These are phyloP conservation scores for Isaurus tuberculatus DNA, from an alignment of 92 coral and sea anemone genomes.

Conservation along the genomic window DNA sequence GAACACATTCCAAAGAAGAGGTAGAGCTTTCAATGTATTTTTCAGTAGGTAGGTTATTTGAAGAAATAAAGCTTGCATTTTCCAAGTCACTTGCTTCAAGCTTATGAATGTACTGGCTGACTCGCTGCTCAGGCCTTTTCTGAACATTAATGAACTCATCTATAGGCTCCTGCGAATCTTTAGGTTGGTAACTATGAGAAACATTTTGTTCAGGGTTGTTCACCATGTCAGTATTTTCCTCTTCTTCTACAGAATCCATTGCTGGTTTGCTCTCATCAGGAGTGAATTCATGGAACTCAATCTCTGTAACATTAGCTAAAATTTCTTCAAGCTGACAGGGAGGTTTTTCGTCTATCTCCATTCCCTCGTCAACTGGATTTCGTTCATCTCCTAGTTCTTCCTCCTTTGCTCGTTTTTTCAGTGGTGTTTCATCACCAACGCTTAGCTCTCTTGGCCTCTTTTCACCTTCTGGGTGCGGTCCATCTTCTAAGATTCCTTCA, in stretches of 20 bases:
- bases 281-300: slow-evolving; percentile 24
- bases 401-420: slow-evolving; percentile 30
- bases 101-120: slow-evolving; percentile 38
- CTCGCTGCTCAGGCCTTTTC: slow-evolving; percentile 21
- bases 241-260: neutral
- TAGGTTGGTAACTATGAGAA: neutral
- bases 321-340: slow-evolving; percentile 16
- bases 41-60: neutral
- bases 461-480: neutral
- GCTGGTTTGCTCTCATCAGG: neutral
- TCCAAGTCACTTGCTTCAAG: slow-evolving; percentile 20
- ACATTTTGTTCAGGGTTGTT: neutral
- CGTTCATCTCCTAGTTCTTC: neutral
- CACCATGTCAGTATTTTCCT: neutral
- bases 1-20: neutral
- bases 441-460: slow-evolving; percentile 21
- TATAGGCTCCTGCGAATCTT: neutral
- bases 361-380: slow-evolving; percentile 19
- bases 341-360: slow-evolving; percentile 9
- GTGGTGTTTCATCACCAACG: slow-evolving; percentile 26
- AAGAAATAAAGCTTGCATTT: neutral
- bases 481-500: neutral
- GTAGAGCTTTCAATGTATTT: neutral
- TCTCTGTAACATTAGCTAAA: slow-evolving; percentile 36
- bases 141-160: slow-evolving; percentile 6